Conservation (phyloP, 2,113 vertebrate species). For the Ptyas mucosa region DNA sequence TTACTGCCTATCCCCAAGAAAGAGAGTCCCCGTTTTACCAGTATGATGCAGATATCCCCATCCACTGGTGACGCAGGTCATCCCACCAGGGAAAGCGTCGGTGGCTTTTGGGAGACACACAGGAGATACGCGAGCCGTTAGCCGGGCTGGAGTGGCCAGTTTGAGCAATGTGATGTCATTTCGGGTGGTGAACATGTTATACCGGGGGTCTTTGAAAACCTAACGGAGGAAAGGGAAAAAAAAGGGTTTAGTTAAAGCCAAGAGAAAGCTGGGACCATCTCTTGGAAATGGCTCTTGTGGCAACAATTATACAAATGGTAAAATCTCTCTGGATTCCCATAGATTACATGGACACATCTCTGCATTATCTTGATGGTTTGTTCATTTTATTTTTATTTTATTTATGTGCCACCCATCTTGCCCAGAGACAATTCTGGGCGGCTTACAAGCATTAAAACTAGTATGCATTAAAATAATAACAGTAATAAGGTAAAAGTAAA, state of each 20-base stretch:
- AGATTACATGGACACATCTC: background rate
- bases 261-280: background rate
- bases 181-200: slow-evolving; percentile 64
- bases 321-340: background rate
- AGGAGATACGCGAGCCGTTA: slow-evolving; percentile 64
- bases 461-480: background rate
- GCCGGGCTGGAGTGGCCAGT: slow-evolving; percentile 65
- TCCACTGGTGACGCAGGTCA: slow-evolving; percentile 75
- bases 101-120: slow-evolving; percentile 71
- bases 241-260: background rate
- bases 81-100: slow-evolving; percentile 67
- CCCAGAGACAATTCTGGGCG: background rate
- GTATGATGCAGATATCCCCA: slow-evolving; percentile 79
- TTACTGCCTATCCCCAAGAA: background rate
- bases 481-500: too few species aligned
- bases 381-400: background rate
- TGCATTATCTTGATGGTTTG: background rate
- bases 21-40: slow-evolving; percentile 47
- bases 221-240: slow-evolving; percentile 20
- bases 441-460: background rate
- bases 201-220: slow-evolving; percentile 78
- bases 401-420: background rate
- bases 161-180: slow-evolving; percentile 81
- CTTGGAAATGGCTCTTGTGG: background rate
- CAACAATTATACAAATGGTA: background rate